Evolutionary conservation across 2,888 invertebrate species (phyloP).

Genomic region (Macaria notata): DNA sequence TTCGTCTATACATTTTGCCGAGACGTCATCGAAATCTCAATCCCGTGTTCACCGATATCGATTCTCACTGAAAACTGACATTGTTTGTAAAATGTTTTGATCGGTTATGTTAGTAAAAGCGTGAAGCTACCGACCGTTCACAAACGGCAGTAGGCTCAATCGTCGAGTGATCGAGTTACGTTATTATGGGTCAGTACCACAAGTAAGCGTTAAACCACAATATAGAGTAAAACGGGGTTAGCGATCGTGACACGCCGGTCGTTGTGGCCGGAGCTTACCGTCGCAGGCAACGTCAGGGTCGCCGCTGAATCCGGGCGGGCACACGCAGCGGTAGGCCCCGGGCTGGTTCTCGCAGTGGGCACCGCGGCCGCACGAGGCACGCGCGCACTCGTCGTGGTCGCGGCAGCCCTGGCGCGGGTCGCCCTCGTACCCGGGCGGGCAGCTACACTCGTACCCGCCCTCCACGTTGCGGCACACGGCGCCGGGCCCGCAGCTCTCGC

Average conservation of each 20-base stretch:
- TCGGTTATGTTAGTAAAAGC: conserved; percentile 72
- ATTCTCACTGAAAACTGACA: conserved; percentile 49
- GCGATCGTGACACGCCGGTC: conserved; percentile 49
- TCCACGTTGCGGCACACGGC: conserved; percentile 91
- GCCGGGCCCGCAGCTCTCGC: conserved; percentile 88
- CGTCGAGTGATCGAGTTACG: conserved; percentile 54
- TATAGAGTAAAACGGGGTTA: conserved; percentile 52
- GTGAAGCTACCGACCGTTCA: conserved; percentile 70
- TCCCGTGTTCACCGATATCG: conserved; percentile 41
- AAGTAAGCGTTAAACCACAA: conserved; percentile 72
- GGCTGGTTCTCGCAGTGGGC: conserved; percentile 91
- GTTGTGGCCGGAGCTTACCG: conserved; percentile 79
- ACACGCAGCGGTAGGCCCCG: conserved; percentile 90
- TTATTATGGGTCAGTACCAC: conserved; percentile 41
- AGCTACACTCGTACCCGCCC: conserved; percentile 92
- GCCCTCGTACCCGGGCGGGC: conserved; percentile 91
- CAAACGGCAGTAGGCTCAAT: conserved; percentile 67
- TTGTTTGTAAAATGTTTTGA: conserved; percentile 47
- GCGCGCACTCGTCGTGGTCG: conserved; percentile 89
- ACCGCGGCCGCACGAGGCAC: conserved; percentile 89
- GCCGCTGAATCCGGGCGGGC: conserved; percentile 92
- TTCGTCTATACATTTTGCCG: conserved; percentile 13
- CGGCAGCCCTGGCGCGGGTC: conserved; percentile 88
- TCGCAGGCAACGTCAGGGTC: conserved; percentile 89
- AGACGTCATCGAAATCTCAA: conserved; percentile 22